Evolutionary conservation across 2,113 vertebrate genomes (phyloP).

Genomic region (Synchiropus splendidus): DNA sequence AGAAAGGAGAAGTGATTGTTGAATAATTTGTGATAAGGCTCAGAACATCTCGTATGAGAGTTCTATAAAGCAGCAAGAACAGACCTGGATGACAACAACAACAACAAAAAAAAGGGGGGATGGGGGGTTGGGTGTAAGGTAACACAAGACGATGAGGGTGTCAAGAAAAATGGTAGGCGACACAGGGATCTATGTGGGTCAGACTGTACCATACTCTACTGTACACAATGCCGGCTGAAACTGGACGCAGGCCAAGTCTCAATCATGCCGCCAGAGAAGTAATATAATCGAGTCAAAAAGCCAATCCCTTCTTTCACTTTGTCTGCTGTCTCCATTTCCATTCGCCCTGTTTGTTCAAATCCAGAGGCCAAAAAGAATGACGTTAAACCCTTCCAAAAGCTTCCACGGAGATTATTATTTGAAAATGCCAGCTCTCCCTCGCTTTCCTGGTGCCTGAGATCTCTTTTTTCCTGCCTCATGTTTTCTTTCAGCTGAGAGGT

Average conservation of each 20-base stretch:
- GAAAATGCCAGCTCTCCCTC: constrained; percentile 45
- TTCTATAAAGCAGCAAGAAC: no score
- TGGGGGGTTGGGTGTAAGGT: no score
- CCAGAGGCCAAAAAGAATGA: constrained; percentile 50
- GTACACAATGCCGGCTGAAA: constrained; percentile 25
- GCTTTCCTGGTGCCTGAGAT: constrained; percentile 15
- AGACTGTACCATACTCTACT: constrained; percentile 38
- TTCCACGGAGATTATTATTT: constrained; percentile 48
- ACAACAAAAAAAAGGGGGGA: no score
- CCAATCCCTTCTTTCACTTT: constrained; percentile 7
- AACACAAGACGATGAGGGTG: no score
- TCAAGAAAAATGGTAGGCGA: no score
- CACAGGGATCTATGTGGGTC: constrained; percentile 51
- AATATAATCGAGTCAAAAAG: constrained; percentile 42
- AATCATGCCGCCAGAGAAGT: constrained; percentile 34
- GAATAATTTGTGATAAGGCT: no score
- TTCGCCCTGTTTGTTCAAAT: constrained; percentile 40
- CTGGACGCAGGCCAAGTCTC: constrained; percentile 43
- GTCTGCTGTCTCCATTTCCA: constrained; percentile 21
- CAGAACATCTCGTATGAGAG: no score
- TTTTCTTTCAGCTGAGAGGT: constrained; percentile 53
- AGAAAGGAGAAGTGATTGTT: no score
- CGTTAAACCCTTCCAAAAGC: constrained; percentile 45
- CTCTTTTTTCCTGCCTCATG: constrained; percentile 21
- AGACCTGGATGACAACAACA: no score